These are phyloP conservation scores for Galbula dea DNA, from an alignment of 2,113 vertebrate genomes.

Conservation along the genomic window DNA sequence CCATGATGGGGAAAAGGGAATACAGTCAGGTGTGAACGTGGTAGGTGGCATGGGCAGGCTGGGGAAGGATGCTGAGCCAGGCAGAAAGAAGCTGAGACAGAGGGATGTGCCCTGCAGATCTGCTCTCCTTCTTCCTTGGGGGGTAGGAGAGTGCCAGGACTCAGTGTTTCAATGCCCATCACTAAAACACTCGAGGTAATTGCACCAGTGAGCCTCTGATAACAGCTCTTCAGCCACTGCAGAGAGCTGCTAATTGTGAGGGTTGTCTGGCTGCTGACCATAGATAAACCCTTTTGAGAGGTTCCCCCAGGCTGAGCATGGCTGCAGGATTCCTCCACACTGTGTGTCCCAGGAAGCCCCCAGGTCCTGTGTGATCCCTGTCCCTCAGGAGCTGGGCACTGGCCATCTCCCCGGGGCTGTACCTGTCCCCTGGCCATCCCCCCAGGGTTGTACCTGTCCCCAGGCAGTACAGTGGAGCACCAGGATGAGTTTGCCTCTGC, in stretches of 20 bases:
- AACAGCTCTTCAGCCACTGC: background rate
- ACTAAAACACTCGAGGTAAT: background rate
- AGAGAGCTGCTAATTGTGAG: background rate
- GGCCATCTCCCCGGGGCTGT: accelerated
- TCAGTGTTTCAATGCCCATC: accelerated
- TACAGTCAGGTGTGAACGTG: background rate
- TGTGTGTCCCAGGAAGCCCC: background rate
- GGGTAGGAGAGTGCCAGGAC: background rate
- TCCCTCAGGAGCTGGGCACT: background rate
- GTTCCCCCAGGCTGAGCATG: background rate
- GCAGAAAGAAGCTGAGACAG: background rate
- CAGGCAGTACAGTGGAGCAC: accelerated
- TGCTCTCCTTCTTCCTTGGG: background rate
- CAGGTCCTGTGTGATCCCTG: background rate
- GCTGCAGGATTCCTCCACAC: background rate
- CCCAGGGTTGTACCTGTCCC: too few species aligned
- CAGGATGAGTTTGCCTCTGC: background rate
- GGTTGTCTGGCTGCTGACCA: background rate
- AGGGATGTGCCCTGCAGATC: background rate
- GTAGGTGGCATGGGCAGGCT: background rate
- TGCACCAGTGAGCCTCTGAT: background rate
- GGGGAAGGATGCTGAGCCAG: background rate
- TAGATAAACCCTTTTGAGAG: background rate
- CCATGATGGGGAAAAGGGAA: background rate
- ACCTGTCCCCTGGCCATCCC: background rate